Evolutionary conservation across 2,888 invertebrate species (phyloP).

Genomic region (Zaprionus lineosus): DNA sequence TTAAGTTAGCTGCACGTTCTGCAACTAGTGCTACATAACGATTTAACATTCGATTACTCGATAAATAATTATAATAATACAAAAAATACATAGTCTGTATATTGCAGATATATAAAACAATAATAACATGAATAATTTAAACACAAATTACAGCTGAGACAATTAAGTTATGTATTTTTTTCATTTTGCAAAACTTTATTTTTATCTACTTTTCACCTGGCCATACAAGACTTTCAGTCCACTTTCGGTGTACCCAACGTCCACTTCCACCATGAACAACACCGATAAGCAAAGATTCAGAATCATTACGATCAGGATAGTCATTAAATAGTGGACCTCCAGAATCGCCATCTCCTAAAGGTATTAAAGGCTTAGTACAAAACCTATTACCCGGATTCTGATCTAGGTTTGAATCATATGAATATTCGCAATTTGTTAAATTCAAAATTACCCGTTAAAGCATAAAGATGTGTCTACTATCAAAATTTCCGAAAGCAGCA

Average conservation of each 20-base stretch:
- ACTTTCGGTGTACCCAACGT: not conserved
- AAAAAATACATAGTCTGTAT: too few species aligned
- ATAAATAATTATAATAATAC: too few species aligned
- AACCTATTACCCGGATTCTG: conserved; percentile 11
- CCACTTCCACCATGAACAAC: not conserved
- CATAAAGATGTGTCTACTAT: too few species aligned
- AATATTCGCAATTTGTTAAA: too few species aligned
- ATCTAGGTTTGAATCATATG: too few species aligned
- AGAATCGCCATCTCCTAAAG: conserved; percentile 31
- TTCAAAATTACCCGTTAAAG: too few species aligned
- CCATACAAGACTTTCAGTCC: conserved; percentile 42
- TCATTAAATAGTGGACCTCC: conserved; percentile 36
- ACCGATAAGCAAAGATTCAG: conserved; percentile 20
- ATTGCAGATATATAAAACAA: too few species aligned
- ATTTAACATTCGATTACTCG: conserved; percentile 34
- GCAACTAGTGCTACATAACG: conserved; percentile 28
- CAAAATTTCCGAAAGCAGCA: too few species aligned
- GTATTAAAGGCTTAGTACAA: not conserved
- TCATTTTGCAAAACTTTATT: not conserved
- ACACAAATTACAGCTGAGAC: too few species aligned
- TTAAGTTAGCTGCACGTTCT: conserved; percentile 51
- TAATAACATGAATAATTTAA: too few species aligned
- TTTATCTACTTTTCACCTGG: not conserved
- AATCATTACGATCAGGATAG: not conserved
- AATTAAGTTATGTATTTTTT: too few species aligned